phyloP scores from a whole-genome alignment of 2,888 invertebrate genomes.

The Papilio elwesi region DNA sequence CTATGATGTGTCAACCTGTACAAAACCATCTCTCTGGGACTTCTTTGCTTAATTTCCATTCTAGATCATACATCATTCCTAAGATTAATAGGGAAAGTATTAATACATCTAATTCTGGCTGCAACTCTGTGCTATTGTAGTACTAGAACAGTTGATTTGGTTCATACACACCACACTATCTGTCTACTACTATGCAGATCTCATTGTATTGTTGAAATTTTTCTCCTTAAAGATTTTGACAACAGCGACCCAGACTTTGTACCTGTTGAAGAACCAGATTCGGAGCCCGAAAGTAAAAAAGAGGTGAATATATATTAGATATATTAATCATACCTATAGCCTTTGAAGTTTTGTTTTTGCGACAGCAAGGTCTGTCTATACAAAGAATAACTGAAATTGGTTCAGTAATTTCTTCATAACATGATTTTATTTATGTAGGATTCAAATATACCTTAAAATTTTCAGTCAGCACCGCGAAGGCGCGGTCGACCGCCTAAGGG shows the following conservation, averaged over 20 bases:
- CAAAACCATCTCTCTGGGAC: no score
- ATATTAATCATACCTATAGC: not conserved
- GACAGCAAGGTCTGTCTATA: not conserved
- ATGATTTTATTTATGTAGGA: no score
- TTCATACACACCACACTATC: no score
- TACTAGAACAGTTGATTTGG: no score
- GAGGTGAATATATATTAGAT: conserved; percentile 44
- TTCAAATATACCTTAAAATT: conserved; percentile 14
- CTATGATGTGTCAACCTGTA: no score
- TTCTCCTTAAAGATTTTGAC: conserved; percentile 47
- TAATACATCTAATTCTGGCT: no score
- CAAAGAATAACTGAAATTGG: not conserved
- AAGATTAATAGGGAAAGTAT: no score
- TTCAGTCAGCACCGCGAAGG: conserved; percentile 53
- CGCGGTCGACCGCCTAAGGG: conserved; percentile 74
- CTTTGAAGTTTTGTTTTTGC: not conserved
- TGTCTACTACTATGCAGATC: no score
- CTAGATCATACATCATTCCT: no score
- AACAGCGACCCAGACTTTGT: conserved; percentile 69
- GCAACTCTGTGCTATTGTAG: no score
- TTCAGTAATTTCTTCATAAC: no score
- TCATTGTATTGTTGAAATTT: not conserved
- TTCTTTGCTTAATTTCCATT: no score
- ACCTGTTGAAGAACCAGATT: conserved; percentile 55
- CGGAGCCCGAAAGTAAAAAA: conserved; percentile 56